Base-by-base conservation (phyloP, 2,797 vertebrate species). In the Myotis myotis region DNA sequence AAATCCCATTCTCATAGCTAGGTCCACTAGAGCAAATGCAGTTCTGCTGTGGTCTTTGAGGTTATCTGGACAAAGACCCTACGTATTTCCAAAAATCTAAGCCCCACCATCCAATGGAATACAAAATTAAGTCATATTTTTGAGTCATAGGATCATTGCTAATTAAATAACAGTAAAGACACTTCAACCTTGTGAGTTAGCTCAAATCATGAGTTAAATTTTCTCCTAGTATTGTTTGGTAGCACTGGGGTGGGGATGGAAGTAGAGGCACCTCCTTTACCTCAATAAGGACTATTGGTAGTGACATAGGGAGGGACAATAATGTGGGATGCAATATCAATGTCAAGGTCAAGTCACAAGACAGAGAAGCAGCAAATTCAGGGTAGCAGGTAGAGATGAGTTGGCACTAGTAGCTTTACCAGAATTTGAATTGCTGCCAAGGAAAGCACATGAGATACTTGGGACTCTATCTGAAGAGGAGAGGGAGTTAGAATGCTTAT, bases 351-450 rank as follows among this genome's bases (percentile, higher is more conserved):
- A 81, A 88, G 16, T 95, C 79, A 78, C 10, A 92, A 91, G 66
- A 23, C 72, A 92, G 72, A 85, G 60, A 74, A 47, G 55, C 51
- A 91, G 55, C 44, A 83, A 36, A 90, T 86, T 86, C 80, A 78
- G 68, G 16, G 19, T 62, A 87, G 36, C 71, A 64, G 49, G 57
- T 70, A 87, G 60, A n/a, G 4, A 36, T 76, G 70, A 8, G 38
- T 41, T 74, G 80, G 71, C 66, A 86, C 57, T 81, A 53, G 44
- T 30, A 75, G 51, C 22, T 83, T 89, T 89, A 85, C 89, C 71
- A 94, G 22, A 72, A 83, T 33, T 71, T 96, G 78, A 89, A 68
- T 22, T 68, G 38, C 51, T 95, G 89, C 89, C 95, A 94, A 89
- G 16, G 4, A 91, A 92, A 93, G 74, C 72, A 76, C 75, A 83